Evolutionary conservation across 1,140 invertebrate genomes (phyloP), one percentile per base, ranked within the genome.

Genomic region (Macrotrachela quadricornifera): DNA sequence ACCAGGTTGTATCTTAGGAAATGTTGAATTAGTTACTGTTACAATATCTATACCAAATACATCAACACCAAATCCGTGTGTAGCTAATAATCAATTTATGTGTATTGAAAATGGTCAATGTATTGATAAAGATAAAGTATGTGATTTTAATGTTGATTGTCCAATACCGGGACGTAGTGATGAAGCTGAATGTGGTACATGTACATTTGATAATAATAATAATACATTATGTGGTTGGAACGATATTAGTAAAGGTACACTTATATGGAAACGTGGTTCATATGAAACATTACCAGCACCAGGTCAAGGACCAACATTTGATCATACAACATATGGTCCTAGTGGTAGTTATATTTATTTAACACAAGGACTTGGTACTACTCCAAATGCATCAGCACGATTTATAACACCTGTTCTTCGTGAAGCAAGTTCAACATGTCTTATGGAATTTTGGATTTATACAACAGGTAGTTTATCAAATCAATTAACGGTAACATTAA

Each of bases 61-160:
- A 12, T 12, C 16, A 15, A 60, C 61, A 11, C 57, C 62, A 1
- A 59, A 50, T 36, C 21, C 21, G 8, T 30, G 21, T 58, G 56
- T 58, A 45, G 16, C 56, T 12, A 57, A 55, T 4, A 44, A 18
- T 47, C 53, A 60, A 51, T 61, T 58, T 46, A 14, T 41, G 17
- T 64, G 63, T 57, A 50, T 12, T 14, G 57, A 56, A 2, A 55
- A 57, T 14, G 9, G 13, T 30, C 45, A 47, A 9, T 67, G 65
- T 59, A 59, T 69, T 14, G 56, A 57, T 6, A 46, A 60, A n/a
- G 38, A 48, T 18, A 59, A 61, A 44, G 59, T 64, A 1, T 85
- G 82, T 59, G 78, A 83, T 63, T 85, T 83, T 61, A 79, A 80
- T 60, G 65, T 63, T 0, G 73, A 77, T 60, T 69, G 65, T 57